These are phyloP conservation scores for Apostichopus leukothele DNA, from an alignment of 53 echinoderm and acorn worm genomes.

Conservation along the genomic window DNA sequence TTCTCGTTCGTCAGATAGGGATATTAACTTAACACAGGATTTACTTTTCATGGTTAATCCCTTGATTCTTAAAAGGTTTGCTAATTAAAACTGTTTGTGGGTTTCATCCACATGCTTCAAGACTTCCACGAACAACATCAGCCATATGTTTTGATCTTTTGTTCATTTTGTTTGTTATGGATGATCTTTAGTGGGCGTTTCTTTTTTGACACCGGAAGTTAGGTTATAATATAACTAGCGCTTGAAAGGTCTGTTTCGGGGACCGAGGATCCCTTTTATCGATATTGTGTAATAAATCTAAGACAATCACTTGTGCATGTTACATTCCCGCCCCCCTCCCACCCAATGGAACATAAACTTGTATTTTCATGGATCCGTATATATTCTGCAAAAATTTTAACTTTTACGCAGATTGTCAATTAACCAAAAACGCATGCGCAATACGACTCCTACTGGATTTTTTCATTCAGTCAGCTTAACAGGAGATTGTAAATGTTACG, in stretches of 20 bases:
- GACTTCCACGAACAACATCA: neutral
- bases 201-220: neutral
- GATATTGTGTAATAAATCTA: too few relatives aligned
- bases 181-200: neutral
- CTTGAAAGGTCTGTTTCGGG: too few relatives aligned
- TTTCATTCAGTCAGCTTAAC: neutral
- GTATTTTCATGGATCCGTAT: too few relatives aligned
- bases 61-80: too few relatives aligned
- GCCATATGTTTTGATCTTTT: neutral
- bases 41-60: neutral
- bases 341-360: too few relatives aligned
- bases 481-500: constrained; percentile 12
- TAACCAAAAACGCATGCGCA: neutral
- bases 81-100: too few relatives aligned
- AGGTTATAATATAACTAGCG: too few relatives aligned
- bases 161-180: neutral
- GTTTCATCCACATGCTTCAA: neutral
- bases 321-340: too few relatives aligned
- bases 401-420: too few relatives aligned
- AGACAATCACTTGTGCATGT: too few relatives aligned
- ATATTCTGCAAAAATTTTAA: too few relatives aligned
- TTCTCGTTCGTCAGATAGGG: neutral
- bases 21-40: neutral
- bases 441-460: neutral
- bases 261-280: too few relatives aligned